Percentiles rank a stretch among this genome's conserved stretches.
phyloP scores from a whole-genome alignment of 2,888 invertebrate genomes.

The Lampropteryx suffumata region DNA sequence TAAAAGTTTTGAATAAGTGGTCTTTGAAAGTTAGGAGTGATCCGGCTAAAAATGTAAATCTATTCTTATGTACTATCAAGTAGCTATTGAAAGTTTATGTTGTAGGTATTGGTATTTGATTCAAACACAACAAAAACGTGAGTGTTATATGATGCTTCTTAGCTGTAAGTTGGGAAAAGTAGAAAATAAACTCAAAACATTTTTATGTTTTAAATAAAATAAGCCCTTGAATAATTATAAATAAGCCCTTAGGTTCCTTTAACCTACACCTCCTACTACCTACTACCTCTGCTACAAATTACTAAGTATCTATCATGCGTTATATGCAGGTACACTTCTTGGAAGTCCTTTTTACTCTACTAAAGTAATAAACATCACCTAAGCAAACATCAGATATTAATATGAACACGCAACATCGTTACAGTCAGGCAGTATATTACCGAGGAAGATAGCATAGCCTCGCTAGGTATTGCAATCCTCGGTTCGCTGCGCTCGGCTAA shows the following conservation, averaged over 20 bases:
- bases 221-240: too few species aligned
- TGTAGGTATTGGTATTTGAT: conserved; percentile 5
- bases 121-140: too few species aligned
- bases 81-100: conserved; percentile 15
- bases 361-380: background rate
- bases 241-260: too few species aligned
- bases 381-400: conserved; percentile 5
- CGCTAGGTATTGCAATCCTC: conserved; percentile 26
- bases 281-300: too few species aligned
- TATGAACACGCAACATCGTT: conserved; percentile 6
- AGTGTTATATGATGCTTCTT: too few species aligned
- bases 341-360: background rate
- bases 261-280: too few species aligned
- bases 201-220: too few species aligned
- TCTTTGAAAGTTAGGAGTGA: conserved; percentile 19
- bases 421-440: conserved; percentile 6
- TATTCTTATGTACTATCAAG: conserved; percentile 3
- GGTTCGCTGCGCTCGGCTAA: conserved; percentile 43
- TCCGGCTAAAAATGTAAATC: conserved; percentile 9
- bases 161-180: too few species aligned
- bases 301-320: too few species aligned
- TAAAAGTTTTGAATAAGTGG: conserved; percentile 17
- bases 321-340: too few species aligned
- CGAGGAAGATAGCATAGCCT: conserved; percentile 20
- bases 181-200: too few species aligned